Conservation (phyloP, 2,113 vertebrate species). For the Dipodomys spectabilis region DNA sequence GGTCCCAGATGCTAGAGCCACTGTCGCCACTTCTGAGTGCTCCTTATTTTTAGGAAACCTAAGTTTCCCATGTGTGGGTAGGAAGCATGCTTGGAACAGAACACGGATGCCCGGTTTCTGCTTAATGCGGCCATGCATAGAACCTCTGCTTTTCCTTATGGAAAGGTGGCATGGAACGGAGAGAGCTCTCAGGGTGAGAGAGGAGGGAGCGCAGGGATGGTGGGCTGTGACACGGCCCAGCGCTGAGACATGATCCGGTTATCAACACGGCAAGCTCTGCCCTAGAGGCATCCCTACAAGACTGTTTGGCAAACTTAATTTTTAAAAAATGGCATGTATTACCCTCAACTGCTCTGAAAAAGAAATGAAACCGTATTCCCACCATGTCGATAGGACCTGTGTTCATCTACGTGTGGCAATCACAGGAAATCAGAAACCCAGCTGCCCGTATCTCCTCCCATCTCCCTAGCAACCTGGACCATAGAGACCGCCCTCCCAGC, state of each 20-base stretch:
- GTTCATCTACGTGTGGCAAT: not conserved
- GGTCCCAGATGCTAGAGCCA: not conserved
- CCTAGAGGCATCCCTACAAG: not conserved
- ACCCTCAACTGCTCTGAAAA: not conserved
- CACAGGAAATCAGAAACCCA: conserved; percentile 57
- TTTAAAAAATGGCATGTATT: not conserved
- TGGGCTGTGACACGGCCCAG: not conserved
- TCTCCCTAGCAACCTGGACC: conserved; percentile 59
- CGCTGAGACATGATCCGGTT: not conserved
- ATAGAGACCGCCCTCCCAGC: conserved; percentile 42
- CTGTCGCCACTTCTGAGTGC: conserved; percentile 23
- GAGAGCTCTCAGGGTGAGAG: too few species aligned
- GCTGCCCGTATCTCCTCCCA: conserved; percentile 43
- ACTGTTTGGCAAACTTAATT: not conserved
- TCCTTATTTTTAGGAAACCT: conserved; percentile 65
- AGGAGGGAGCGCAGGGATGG: too few species aligned
- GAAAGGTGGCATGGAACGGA: too few species aligned
- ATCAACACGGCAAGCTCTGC: not conserved
- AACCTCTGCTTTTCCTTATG: too few species aligned
- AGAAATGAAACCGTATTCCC: not conserved
- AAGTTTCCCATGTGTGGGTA: conserved; percentile 61
- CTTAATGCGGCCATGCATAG: not conserved
- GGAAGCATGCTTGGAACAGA: conserved; percentile 53
- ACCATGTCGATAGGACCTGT: not conserved
- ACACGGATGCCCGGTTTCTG: not conserved